Evolutionary conservation across 2,888 invertebrate genomes (phyloP).

Genomic region (Chrysolina americana): DNA sequence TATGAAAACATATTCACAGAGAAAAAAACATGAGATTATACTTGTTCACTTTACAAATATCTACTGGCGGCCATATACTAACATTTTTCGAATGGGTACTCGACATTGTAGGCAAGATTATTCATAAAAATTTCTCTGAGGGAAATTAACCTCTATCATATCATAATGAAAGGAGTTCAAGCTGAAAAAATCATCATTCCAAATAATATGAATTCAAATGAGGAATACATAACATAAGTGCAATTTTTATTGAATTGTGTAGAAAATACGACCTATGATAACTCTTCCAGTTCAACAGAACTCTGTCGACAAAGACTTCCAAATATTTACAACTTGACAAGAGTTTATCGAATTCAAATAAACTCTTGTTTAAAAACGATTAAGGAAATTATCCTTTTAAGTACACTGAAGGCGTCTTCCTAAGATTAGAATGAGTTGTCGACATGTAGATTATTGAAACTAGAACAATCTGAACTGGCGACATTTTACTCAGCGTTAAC

Average conservation of each 20-base stretch:
- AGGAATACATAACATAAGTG: no score
- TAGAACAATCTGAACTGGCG: conserved; percentile 27
- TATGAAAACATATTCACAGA: no score
- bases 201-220: no score
- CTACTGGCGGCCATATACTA: no score
- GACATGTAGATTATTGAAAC: conserved; percentile 27
- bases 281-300: conserved; percentile 33
- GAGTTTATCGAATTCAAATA: conserved; percentile 39
- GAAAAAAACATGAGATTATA: no score
- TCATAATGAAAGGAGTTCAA: no score
- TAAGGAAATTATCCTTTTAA: conserved; percentile 36
- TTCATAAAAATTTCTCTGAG: no score
- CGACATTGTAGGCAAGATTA: no score
- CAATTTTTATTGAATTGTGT: not conserved
- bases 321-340: conserved; percentile 41
- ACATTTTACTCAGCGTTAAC: conserved; percentile 26
- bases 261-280: conserved; percentile 14
- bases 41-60: no score
- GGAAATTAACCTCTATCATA: no score
- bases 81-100: no score
- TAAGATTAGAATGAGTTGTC: conserved; percentile 46
- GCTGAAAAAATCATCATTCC: no score
- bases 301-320: conserved; percentile 35
- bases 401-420: conserved; percentile 44
- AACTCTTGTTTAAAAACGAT: conserved; percentile 34